Evolutionary conservation across 1,140 invertebrate species (phyloP).

Genomic region (Agraylea sexmaculata): DNA sequence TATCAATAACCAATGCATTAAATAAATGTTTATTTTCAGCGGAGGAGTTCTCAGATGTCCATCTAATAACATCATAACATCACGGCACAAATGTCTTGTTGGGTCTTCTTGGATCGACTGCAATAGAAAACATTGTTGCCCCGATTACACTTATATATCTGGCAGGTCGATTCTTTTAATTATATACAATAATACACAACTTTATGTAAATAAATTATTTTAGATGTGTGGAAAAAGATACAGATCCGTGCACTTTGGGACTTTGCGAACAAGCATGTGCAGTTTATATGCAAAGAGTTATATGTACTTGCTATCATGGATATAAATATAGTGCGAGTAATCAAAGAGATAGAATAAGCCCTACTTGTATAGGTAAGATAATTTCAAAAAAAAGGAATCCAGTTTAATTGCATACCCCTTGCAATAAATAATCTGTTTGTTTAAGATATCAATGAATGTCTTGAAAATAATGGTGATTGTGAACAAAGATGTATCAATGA

Average conservation of each 20-base stretch:
- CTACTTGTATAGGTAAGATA: slow-evolving; percentile 45
- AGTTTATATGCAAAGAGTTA: slow-evolving; percentile 44
- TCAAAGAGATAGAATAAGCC: slow-evolving; percentile 38
- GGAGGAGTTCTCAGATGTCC: slow-evolving; percentile 38
- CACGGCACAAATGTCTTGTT: slow-evolving; percentile 41
- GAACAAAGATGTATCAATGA: slow-evolving; percentile 49
- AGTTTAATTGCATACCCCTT: background rate
- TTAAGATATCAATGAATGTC: slow-evolving; percentile 61
- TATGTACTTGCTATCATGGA: slow-evolving; percentile 51
- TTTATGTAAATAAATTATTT: slow-evolving; percentile 10
- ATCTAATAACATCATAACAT: slow-evolving; percentile 41
- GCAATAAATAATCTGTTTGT: slow-evolving; percentile 5
- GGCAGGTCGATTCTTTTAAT: slow-evolving; percentile 27
- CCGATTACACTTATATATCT: slow-evolving; percentile 40
- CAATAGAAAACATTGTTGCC: slow-evolving; percentile 40
- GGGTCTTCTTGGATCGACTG: slow-evolving; percentile 41
- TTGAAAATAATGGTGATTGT: slow-evolving; percentile 45
- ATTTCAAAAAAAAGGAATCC: slow-evolving; percentile 1
- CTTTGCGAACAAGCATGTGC: slow-evolving; percentile 54
- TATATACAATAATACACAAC: background rate
- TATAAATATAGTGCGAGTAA: slow-evolving; percentile 47
- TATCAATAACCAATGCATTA: too few species aligned
- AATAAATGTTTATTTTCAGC: slow-evolving; percentile 26
- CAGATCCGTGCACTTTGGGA: slow-evolving; percentile 48
- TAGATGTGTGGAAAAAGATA: slow-evolving; percentile 45